phyloP scores from a whole-genome alignment of 2,888 invertebrate species.

The Teleogryllus oceanicus region DNA sequence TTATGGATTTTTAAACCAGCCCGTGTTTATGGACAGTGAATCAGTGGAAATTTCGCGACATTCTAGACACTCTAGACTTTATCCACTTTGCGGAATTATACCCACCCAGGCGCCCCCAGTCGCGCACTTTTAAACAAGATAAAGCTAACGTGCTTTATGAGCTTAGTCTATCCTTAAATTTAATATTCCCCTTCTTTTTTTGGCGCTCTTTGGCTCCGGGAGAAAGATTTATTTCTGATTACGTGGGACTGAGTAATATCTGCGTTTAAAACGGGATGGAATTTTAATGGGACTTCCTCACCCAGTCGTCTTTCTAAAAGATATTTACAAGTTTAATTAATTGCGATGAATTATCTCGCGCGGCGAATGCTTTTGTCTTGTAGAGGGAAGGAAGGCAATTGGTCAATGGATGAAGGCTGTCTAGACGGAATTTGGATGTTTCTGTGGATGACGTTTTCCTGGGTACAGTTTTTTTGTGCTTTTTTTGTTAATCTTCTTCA shows the following conservation, averaged over 20 bases:
- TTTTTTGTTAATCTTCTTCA: too few species aligned
- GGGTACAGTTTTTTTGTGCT: too few species aligned
- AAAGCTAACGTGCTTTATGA: slow-evolving; percentile 10
- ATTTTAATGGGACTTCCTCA: background rate
- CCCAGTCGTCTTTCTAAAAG: background rate
- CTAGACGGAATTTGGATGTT: too few species aligned
- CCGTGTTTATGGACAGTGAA: slow-evolving; percentile 9
- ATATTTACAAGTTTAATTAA: background rate
- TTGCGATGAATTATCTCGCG: too few species aligned
- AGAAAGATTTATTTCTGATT: slow-evolving; percentile 6
- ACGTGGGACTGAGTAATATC: background rate
- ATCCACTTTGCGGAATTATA: slow-evolving; percentile 8
- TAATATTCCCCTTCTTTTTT: background rate
- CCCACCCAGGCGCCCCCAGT: background rate
- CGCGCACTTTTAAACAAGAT: slow-evolving; percentile 8
- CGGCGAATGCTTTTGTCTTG: too few species aligned
- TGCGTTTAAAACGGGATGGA: background rate
- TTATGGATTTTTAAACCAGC: background rate
- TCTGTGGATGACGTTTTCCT: too few species aligned
- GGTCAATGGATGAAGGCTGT: too few species aligned
- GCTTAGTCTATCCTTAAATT: slow-evolving; percentile 18
- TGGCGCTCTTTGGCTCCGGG: background rate
- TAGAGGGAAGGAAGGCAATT: too few species aligned
- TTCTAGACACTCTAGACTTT: background rate
- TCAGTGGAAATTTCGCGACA: background rate